A percentile compares a stretch with the other conserved stretches of the same genome.
These are phyloP conservation scores for Chrysolina oricalcia DNA, from an alignment of 2,888 invertebrate genomes.

Conservation along the genomic window DNA sequence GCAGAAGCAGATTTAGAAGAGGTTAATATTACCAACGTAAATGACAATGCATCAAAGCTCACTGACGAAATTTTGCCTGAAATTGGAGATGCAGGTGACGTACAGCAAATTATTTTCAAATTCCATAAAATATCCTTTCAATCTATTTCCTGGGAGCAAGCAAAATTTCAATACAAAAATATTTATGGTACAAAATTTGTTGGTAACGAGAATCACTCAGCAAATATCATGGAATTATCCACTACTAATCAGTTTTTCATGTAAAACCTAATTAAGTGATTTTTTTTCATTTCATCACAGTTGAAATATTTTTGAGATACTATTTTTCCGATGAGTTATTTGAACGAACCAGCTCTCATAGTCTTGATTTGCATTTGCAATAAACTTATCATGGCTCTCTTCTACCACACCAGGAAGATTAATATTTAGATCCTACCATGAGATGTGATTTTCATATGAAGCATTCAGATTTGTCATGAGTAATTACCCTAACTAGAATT, in stretches of 20 bases:
- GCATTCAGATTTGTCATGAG: too few relatives aligned
- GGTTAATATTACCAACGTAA: background rate
- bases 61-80: constrained; percentile 20
- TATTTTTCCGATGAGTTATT: background rate
- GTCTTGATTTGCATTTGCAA: too few relatives aligned
- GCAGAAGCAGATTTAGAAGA: background rate
- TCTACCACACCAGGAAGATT: too few relatives aligned
- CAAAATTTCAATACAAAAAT: constrained; percentile 27
- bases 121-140: constrained; percentile 4
- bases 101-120: constrained; percentile 6
- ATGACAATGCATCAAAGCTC: background rate
- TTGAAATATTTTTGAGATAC: background rate
- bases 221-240: constrained; percentile 21
- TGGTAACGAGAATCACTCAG: background rate
- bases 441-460: too few relatives aligned
- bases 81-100: background rate
- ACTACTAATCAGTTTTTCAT: background rate
- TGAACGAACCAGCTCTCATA: background rate
- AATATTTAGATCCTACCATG: too few relatives aligned
- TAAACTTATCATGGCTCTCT: too few relatives aligned
- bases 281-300: constrained; percentile 1
- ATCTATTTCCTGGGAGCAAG: constrained; percentile 21
- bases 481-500: too few relatives aligned
- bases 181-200: constrained; percentile 10
- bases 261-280: background rate